Percentiles rank a stretch among this genome's conserved stretches.
Conservation (phyloP, 2,797 vertebrate species). For the Aulostomus chinensis region DNA sequence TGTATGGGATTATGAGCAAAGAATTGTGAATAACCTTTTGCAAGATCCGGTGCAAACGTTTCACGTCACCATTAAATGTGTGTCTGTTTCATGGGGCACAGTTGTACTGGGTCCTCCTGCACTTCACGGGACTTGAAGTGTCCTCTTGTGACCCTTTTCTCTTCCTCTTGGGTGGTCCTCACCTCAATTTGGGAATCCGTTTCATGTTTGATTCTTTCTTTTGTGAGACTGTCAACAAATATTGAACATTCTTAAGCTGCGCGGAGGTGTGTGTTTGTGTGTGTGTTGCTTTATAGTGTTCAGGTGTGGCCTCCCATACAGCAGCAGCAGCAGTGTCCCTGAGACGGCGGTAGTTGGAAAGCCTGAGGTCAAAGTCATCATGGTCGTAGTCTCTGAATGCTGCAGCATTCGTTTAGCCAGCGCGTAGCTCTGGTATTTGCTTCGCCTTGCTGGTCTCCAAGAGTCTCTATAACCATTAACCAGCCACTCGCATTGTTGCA, state of each 20-base stretch:
- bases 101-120: no score
- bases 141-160: no score
- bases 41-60: no score
- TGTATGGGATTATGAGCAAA: no score
- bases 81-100: no score
- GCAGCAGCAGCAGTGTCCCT: not conserved
- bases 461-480: constrained; percentile 76
- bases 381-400: constrained; percentile 30
- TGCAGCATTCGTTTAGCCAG: constrained; percentile 46
- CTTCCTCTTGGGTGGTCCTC: not conserved
- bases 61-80: no score
- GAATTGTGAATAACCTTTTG: no score
- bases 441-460: constrained; percentile 43
- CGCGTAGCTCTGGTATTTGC: constrained; percentile 66
- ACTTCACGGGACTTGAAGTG: no score
- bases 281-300: not conserved
- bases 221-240: no score
- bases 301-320: constrained; percentile 10
- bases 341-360: not conserved
- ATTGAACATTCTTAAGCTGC: not conserved
- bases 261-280: not conserved
- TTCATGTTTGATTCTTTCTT: no score
- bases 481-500: constrained; percentile 47
- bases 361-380: constrained; percentile 34
- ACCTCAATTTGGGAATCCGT: not conserved